Base-by-base conservation (phyloP, 2,113 vertebrate species). In the Raja brachyura region DNA sequence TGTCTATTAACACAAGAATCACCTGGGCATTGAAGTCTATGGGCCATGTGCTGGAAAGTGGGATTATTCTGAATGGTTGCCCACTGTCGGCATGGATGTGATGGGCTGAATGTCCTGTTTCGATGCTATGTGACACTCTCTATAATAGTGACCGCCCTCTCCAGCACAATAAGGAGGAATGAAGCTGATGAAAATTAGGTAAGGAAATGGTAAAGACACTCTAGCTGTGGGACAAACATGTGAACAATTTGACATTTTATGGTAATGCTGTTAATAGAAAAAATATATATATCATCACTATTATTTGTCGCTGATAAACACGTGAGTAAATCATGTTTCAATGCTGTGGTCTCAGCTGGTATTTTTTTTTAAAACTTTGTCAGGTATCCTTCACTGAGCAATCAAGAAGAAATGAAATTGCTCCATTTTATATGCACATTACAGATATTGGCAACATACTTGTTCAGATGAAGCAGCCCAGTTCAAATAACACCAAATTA, bases 401-500 rank as follows among this genome's bases (percentile, higher is more conserved):
- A 61, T 86, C 25, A 61, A n/a, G 25, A 86, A 13, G 56, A 61
- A 86, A n/a, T 86, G 54, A 86, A 86, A 86, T 86, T 22, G 28
- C 25, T 13, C 54, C 25, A 4, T 25, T 61, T 59, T 59, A 59
- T 25, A 25, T 86, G 28, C 22, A 1, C 25, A 86, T 16, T 59
- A 61, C 28, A 11, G 14, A 59, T 54, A 59, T 86, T 59, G 22
- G 56, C 28, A 86, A 61, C 66, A 68, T 68, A 14, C 11, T 61
- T 61, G 81, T 86, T 0, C 10, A 9, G 6, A 11, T 61, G 25
- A 61, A 11, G 28, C 11, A 85, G 22, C 22, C 81, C 22, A 59
- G 48, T 86, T 56, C 56, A 61, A 86, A 86, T 4, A 48, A 14
- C 81, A 61, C 81, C 81, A 61, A 86, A 86, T 61, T 86, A 86